phyloP scores from a whole-genome alignment of 2,888 invertebrate species.

The Clistopyga incitator region DNA sequence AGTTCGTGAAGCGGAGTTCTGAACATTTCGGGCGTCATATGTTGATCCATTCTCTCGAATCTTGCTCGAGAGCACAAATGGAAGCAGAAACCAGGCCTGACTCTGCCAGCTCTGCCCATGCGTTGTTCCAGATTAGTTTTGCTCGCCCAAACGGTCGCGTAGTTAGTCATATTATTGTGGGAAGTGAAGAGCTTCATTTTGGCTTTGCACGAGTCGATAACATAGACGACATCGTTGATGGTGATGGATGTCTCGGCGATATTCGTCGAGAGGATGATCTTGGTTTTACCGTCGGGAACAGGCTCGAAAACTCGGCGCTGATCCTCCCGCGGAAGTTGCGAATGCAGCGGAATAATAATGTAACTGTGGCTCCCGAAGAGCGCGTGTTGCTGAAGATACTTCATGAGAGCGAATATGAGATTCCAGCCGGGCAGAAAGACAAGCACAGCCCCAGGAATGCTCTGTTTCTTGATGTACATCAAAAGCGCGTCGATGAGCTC shows the following conservation, averaged over 20 bases:
- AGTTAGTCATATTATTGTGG: conserved; percentile 99
- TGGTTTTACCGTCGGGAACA: conserved; percentile 93
- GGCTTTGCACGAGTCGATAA: conserved; percentile 98
- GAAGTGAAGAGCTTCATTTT: conserved; percentile 99
- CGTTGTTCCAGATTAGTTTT: conserved; percentile 97
- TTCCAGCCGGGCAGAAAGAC: conserved; percentile 99
- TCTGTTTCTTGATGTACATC: conserved; percentile 87
- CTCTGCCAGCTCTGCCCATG: conserved; percentile 97
- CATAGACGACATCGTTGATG: conserved; percentile 99
- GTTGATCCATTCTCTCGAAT: conserved; percentile 91
- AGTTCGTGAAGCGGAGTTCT: conserved; percentile 98
- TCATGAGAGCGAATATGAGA: conserved; percentile 96
- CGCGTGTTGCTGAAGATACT: conserved; percentile 91
- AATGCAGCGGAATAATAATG: conserved; percentile 96
- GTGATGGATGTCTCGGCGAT: conserved; percentile 99
- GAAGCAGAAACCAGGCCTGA: conserved; percentile 96
- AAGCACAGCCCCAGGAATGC: conserved; percentile 93
- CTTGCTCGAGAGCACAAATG: conserved; percentile 94
- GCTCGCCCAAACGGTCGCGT: conserved; percentile 98
- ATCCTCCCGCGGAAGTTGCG: conserved; percentile 97
- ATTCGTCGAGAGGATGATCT: conserved; percentile 98
- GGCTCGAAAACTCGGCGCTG: conserved; percentile 96
- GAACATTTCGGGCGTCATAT: conserved; percentile 98
- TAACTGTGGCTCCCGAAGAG: conserved; percentile 89
- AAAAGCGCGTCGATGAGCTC: conserved; percentile 95